phyloP scores from a whole-genome alignment of 2,888 invertebrate genomes.

The Choreutis nemorana region DNA sequence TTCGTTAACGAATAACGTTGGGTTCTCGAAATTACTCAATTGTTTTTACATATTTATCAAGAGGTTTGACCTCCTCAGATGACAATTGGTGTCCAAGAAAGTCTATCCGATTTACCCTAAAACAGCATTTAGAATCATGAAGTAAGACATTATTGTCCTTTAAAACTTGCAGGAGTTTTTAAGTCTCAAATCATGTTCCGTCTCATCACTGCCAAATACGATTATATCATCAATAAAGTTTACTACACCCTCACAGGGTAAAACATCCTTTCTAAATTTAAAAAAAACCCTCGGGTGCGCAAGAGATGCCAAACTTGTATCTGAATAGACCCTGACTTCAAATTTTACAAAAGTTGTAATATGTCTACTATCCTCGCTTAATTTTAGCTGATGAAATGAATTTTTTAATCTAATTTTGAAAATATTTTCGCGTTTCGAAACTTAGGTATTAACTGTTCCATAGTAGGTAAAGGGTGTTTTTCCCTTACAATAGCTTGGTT shows the following conservation, averaged over 20 bases:
- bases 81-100: slow-evolving; percentile 5
- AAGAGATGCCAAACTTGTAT: slow-evolving; percentile 3
- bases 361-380: not conserved
- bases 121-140: slow-evolving; percentile 3
- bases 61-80: slow-evolving; percentile 2
- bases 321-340: not conserved
- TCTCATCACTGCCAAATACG: slow-evolving; percentile 1
- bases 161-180: slow-evolving; percentile 1
- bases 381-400: slow-evolving; percentile 7
- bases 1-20: no score
- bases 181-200: slow-evolving; percentile 2
- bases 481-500: slow-evolving; percentile 10
- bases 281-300: slow-evolving; percentile 5
- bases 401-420: slow-evolving; percentile 11
- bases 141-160: slow-evolving; percentile 3
- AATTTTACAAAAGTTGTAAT: slow-evolving; percentile 4
- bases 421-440: slow-evolving; percentile 10
- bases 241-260: slow-evolving; percentile 1
- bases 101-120: not conserved
- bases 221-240: slow-evolving; percentile 7
- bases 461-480: slow-evolving; percentile 10
- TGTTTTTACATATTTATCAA: slow-evolving; percentile 2
- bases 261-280: slow-evolving; percentile 3
- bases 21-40: not conserved
- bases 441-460: slow-evolving; percentile 10